These are phyloP conservation scores for Pterobdella sp. DNA, from an alignment of 2,888 invertebrate species.

Conservation along the genomic window DNA sequence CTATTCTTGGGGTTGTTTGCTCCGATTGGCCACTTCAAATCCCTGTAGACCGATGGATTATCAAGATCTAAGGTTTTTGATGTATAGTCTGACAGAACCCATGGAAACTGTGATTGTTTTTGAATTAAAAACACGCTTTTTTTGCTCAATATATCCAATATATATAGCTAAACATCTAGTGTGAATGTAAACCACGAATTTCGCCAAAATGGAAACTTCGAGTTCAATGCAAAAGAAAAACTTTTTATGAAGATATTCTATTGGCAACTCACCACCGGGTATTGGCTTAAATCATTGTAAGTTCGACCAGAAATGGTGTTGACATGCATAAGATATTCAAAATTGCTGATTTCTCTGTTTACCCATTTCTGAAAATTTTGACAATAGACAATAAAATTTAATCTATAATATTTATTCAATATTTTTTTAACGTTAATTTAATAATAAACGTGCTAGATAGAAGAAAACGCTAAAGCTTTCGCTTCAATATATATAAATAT, in stretches of 20 bases:
- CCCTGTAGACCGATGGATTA: conserved; percentile 49
- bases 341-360: conserved; percentile 53
- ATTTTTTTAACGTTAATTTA: too few species aligned
- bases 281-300: conserved; percentile 55
- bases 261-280: conserved; percentile 54
- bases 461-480: too few species aligned
- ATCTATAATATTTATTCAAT: too few species aligned
- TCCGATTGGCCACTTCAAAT: conserved; percentile 53
- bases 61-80: conserved; percentile 50
- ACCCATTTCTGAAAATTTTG: conserved; percentile 55
- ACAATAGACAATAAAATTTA: conserved; percentile 18
- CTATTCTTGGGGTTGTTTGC: conserved; percentile 56
- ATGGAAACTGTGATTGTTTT: conserved; percentile 49
- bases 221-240: too few species aligned
- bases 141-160: too few species aligned
- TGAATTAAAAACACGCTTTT: too few species aligned
- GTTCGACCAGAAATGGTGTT: conserved; percentile 55
- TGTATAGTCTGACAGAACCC: conserved; percentile 53
- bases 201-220: too few species aligned
- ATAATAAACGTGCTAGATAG: too few species aligned
- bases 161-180: too few species aligned
- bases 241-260: too few species aligned
- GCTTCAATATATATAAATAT: too few species aligned
- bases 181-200: too few species aligned
- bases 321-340: conserved; percentile 54